Base-by-base conservation (phyloP, 2,113 vertebrate species). In the Coptodon bakossiorum region DNA sequence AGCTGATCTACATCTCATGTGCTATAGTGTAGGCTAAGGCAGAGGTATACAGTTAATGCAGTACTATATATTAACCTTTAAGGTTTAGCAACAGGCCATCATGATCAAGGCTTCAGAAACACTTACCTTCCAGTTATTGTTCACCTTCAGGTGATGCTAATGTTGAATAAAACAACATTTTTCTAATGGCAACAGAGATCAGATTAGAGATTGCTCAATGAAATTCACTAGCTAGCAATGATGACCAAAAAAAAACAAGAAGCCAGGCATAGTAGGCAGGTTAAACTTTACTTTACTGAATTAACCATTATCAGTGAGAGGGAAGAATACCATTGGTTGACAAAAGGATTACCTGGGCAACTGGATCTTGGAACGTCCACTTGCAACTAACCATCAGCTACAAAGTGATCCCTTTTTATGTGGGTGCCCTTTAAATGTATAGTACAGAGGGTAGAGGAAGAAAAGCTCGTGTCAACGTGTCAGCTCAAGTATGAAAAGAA, bases 401-500 rank as follows among this genome's bases (percentile, higher is more conserved):
- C 71, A 48, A 17, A 76, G 43, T 19, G 14, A 48, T 29, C 24
- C 4, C 3, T 11, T 76, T 17, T 17, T 31, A 11, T 7, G 68
- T 12, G 6, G 71, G 24, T 29, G 43, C 43, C 43, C 24, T 7
- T 12, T 48, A 48, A 76, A 27, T 48, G 14, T 50, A 2, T 48
- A 29, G 6, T 19, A 16, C 14, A 7, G 14, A 76, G 43, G 2
- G 24, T 29, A 11, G 43, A 0, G 24, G 1, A 31, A 7, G 24
- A 78, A 31, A 78, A 50, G 43, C 27, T 50, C 71, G 48, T 19
- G 40, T 76, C 3, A 29, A 8, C 3, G 2, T 73, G 22, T 27
- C 68, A 31, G 71, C 4, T 50, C 38, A 43, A 9, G 38, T 27
- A 24, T 3, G 38, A 45, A 73, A 45, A 45, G 0, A 45, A 45